Percentiles rank a stretch among this genome's conserved stretches.
Conservation (phyloP, 2,113 vertebrate genomes). For the Campylorhamphus procurvoides region DNA sequence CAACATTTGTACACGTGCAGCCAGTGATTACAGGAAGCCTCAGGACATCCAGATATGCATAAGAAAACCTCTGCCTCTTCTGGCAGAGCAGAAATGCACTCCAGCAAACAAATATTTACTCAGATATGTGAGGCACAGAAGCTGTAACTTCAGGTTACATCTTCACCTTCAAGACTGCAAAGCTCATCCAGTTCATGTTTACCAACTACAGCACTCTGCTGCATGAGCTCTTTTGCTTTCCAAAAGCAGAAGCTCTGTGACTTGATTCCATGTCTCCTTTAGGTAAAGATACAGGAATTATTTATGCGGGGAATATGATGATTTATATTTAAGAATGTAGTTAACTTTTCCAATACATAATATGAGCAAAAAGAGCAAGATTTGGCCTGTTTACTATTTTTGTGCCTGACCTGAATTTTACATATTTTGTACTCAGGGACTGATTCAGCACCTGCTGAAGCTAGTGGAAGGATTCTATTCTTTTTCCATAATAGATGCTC, state of each 20-base stretch:
- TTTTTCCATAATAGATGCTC: not conserved
- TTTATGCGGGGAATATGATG: not conserved
- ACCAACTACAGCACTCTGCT: not conserved
- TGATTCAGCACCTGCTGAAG: not conserved
- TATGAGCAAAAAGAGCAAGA: not conserved
- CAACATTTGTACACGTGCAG: not conserved
- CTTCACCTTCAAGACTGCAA: not conserved
- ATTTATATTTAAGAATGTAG: not conserved
- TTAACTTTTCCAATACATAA: not conserved
- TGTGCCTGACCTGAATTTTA: not conserved
- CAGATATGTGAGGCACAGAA: not conserved
- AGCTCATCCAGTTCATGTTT: not conserved
- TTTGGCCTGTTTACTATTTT: not conserved
- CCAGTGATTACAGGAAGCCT: slow-evolving; percentile 8
- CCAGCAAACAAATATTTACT: slow-evolving; percentile 46
- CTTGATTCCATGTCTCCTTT: not conserved
- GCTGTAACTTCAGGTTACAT: not conserved
- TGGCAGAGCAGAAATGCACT: not conserved
- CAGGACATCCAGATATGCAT: not conserved
- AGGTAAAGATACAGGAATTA: not conserved
- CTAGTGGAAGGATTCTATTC: not conserved
- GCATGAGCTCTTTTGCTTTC: not conserved
- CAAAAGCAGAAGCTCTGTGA: not conserved
- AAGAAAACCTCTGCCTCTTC: not conserved
- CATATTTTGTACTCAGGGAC: not conserved